Conservation (phyloP, 2,888 invertebrate genomes). For the Biston betularia region DNA sequence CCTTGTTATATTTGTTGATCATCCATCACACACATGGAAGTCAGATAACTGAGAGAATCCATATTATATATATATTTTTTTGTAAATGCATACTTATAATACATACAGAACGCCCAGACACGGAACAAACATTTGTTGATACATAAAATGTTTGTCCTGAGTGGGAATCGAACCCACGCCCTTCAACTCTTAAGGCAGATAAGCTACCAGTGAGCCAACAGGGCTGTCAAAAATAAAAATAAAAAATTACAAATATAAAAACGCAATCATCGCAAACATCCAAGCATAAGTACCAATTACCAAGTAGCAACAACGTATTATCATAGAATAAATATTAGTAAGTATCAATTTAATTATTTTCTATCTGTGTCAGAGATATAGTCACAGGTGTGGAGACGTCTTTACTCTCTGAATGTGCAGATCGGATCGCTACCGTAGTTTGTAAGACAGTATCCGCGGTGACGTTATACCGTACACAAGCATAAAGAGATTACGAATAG, state of each 20-base stretch:
- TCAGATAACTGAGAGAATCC: too few species aligned
- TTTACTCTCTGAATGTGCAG: slow-evolving; percentile 10
- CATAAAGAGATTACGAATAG: slow-evolving; percentile 39
- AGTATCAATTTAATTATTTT: not conserved
- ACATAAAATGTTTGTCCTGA: too few species aligned
- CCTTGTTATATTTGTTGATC: not conserved
- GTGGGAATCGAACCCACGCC: too few species aligned
- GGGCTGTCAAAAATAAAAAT: too few species aligned
- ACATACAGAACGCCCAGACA: too few species aligned
- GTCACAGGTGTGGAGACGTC: slow-evolving; percentile 23
- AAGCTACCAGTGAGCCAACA: too few species aligned
- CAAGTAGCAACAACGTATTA: slow-evolving; percentile 4
- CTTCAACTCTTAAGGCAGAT: too few species aligned
- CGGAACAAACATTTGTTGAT: too few species aligned
- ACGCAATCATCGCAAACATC: not conserved
- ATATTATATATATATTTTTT: too few species aligned
- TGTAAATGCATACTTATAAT: too few species aligned
- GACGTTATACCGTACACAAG: slow-evolving; percentile 57
- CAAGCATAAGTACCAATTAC: not conserved
- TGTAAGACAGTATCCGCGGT: slow-evolving; percentile 55
- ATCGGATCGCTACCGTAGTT: not conserved
- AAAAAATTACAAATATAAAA: too few species aligned
- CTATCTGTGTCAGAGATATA: not conserved
- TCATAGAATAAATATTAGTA: slow-evolving; percentile 7
- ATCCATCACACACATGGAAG: too few species aligned